phyloP scores from a whole-genome alignment of 2,797 vertebrate species.

The Syngnathus acus region DNA sequence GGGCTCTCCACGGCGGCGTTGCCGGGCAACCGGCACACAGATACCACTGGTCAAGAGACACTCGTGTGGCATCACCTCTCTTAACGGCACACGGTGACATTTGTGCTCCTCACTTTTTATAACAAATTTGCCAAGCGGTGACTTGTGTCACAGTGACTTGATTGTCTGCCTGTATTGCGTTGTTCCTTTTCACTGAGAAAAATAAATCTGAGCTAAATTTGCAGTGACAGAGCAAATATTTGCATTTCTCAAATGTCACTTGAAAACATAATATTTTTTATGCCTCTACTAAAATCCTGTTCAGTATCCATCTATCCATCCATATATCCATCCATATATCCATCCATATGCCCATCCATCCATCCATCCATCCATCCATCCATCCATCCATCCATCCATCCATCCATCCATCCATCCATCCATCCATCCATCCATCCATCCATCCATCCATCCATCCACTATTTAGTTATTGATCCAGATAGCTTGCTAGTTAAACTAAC shows the following conservation, averaged over 20 bases:
- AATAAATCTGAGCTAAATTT: too few species aligned
- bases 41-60: slow-evolving; percentile 14
- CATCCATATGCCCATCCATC: too few species aligned
- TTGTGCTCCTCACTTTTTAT: not conserved
- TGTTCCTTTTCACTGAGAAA: not conserved
- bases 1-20: slow-evolving; percentile 8
- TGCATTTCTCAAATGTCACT: slow-evolving; percentile 7
- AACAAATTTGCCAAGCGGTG: not conserved
- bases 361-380: not conserved
- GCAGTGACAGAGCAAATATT: slow-evolving; percentile 3
- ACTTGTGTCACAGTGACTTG: not conserved
- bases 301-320: not conserved
- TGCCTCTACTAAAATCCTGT: not conserved
- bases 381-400: too few species aligned
- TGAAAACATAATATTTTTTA: not conserved
- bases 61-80: slow-evolving; percentile 8
- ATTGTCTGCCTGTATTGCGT: not conserved
- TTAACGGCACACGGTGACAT: slow-evolving; percentile 1
- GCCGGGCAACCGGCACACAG: slow-evolving; percentile 15
- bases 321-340: not conserved
- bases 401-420: not conserved
- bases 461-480: not conserved
- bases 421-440: not conserved
- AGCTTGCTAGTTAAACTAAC: not conserved
- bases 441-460: not conserved